Percentiles rank a stretch among this genome's conserved stretches.
phyloP scores from a whole-genome alignment of 2,797 vertebrate genomes.

The Pangasius macronema region DNA sequence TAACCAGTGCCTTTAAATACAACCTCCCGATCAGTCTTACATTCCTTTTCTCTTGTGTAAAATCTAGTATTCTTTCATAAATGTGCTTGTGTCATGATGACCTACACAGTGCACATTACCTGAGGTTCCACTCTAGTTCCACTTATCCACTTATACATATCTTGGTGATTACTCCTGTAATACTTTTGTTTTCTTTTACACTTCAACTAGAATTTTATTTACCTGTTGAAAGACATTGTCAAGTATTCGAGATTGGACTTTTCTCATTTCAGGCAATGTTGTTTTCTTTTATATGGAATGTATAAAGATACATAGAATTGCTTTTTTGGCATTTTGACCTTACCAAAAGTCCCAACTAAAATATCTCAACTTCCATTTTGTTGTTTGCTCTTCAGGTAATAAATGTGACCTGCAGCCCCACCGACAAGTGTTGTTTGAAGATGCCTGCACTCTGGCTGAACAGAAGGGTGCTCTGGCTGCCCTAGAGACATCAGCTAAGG shows the following conservation, averaged over 20 bases:
- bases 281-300: not conserved
- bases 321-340: not conserved
- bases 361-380: not conserved
- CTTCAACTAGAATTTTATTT: too few relatives aligned
- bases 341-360: not conserved
- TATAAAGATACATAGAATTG: not conserved
- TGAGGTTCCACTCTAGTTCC: not conserved
- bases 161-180: not conserved
- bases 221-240: too few relatives aligned
- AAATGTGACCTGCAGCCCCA: constrained; percentile 84
- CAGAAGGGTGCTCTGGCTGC: constrained; percentile 84
- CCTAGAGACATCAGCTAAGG: constrained; percentile 93
- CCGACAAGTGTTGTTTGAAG: constrained; percentile 91
- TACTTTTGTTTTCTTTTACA: too few relatives aligned
- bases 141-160: not conserved
- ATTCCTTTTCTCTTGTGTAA: not conserved
- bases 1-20: not conserved
- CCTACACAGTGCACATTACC: not conserved
- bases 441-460: constrained; percentile 90
- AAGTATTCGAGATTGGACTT: too few relatives aligned
- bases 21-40: not conserved
- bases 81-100: not conserved
- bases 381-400: constrained; percentile 78
- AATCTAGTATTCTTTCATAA: not conserved
- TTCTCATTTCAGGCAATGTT: not conserved